Percentiles rank a stretch among this genome's conserved stretches.
Evolutionary conservation across 2,888 invertebrate genomes (phyloP).

Genomic region (Dryocosmus kuriphilus): DNA sequence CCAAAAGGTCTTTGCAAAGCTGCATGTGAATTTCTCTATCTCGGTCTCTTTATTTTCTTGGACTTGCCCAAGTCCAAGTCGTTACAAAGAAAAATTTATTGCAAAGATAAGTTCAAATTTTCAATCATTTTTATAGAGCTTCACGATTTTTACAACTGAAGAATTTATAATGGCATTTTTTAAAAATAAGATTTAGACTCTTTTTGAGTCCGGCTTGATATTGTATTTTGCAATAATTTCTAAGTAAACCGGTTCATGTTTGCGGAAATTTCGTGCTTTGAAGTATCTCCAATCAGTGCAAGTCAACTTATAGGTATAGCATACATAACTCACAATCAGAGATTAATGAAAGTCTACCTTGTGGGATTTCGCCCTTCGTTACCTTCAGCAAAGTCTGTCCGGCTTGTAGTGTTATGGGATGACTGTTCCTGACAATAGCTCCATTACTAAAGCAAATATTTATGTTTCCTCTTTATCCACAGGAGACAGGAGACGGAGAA

Average conservation of each 20-base stretch:
- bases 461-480: conserved; percentile 52
- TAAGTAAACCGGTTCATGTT: background rate
- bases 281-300: background rate
- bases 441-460: conserved; percentile 63
- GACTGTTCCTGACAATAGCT: conserved; percentile 45
- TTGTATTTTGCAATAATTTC: too few relatives aligned
- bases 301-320: background rate
- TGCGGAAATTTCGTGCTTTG: background rate
- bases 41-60: background rate
- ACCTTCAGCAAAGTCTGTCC: background rate
- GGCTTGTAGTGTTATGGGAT: background rate
- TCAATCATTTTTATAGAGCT: background rate
- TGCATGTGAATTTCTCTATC: conserved; percentile 16
- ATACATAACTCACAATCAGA: conserved; percentile 1
- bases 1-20: conserved; percentile 14
- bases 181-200: too few relatives aligned
- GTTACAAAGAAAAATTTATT: background rate
- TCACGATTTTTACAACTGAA: too few relatives aligned
- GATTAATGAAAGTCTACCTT: background rate
- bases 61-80: background rate
- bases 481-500: conserved; percentile 63
- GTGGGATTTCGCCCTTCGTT: background rate
- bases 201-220: too few relatives aligned
- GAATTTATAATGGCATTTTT: too few relatives aligned
- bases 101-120: background rate